Base-by-base conservation (phyloP, 2,113 vertebrate genomes). In the Megaptera novaeangliae region DNA sequence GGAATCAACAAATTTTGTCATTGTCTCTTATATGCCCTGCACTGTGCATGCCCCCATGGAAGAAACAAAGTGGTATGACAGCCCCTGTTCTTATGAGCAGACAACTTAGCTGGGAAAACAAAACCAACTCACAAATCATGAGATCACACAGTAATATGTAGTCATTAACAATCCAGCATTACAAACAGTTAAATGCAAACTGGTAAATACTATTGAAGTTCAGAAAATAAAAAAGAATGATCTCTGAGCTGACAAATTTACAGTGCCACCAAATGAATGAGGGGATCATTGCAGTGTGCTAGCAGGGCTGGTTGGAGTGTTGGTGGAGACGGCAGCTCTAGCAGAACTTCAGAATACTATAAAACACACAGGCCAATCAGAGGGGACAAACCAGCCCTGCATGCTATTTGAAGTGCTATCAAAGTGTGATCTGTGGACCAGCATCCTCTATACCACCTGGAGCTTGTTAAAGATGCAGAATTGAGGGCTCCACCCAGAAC, bases 291-390 rank as follows among this genome's bases (percentile, higher is more conserved):
- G 13, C 3, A 0, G 3, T 0, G 52, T 11, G 20, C 27, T 63
- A 9, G 23, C 2, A 14, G 18, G 23, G 55, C 1, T 78, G 5
- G 44, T 17, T 15, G 27, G 41, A 66, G 29, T 2, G 3, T 0
- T 64, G 25, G 52, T 14, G 29, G 29, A 91, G 13, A 15, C 0
- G 12, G 18, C 41, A 6, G 11, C 68, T 46, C 12, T 55, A 34
- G 14, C 2, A 59, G 82, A 93, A 85, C 4, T n/a, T 69, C 29
- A 41, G 55, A 44, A 80, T 8, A 57, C 18, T 18, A 0, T n/a
- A 13, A 36, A 39, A 14, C 39, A 59, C 3, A 5, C 9, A 44
- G 2, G 18, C 2, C 27, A 9, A 12, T 2, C 5, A 17, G 12
- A 61, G 11, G 29, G 6, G 6, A 57, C 3, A 21, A 11, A 3